A percentile compares a stretch with the other conserved stretches of the same genome.
Conservation (phyloP, 2,797 vertebrate genomes). For the Bryconaethiops microstoma region DNA sequence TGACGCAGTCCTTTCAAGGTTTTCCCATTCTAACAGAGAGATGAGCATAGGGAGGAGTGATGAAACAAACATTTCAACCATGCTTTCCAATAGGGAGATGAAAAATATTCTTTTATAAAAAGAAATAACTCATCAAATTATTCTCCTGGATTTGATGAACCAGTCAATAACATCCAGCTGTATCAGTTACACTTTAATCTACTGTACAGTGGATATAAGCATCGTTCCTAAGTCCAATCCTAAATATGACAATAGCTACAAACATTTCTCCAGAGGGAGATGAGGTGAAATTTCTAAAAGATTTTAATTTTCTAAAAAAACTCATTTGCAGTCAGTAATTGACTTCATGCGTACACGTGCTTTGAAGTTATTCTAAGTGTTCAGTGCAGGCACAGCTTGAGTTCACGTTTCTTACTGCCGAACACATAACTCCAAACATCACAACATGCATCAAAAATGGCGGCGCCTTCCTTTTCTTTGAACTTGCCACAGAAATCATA, state of each 20-base stretch:
- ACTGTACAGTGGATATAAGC: neutral
- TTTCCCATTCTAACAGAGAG: conserved; percentile 43
- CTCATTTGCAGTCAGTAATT: neutral
- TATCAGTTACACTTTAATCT: neutral
- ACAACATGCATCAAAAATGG: neutral
- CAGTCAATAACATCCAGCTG: conserved; percentile 19
- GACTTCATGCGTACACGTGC: neutral
- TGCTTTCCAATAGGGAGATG: conserved; percentile 60
- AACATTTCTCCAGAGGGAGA: neutral
- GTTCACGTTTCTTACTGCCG: neutral
- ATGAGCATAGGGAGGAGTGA: conserved; percentile 43
- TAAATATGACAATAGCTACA: neutral
- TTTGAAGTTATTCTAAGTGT: conserved; percentile 4
- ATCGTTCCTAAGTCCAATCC: neutral
- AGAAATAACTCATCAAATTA: conserved; percentile 47
- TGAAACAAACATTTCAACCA: conserved; percentile 60
- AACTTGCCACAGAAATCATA: conserved; percentile 22
- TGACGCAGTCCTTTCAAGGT: conserved; percentile 59
- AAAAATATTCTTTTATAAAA: conserved; percentile 58
- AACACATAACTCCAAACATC: conserved; percentile 1
- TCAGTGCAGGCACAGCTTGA: neutral
- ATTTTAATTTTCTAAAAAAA: neutral
- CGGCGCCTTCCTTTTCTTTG: neutral
- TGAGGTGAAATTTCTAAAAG: neutral
- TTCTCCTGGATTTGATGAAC: conserved; percentile 49